These are phyloP conservation scores for Rhimphoctona megacephalus DNA, from an alignment of 2,888 invertebrate species.

Conservation along the genomic window DNA sequence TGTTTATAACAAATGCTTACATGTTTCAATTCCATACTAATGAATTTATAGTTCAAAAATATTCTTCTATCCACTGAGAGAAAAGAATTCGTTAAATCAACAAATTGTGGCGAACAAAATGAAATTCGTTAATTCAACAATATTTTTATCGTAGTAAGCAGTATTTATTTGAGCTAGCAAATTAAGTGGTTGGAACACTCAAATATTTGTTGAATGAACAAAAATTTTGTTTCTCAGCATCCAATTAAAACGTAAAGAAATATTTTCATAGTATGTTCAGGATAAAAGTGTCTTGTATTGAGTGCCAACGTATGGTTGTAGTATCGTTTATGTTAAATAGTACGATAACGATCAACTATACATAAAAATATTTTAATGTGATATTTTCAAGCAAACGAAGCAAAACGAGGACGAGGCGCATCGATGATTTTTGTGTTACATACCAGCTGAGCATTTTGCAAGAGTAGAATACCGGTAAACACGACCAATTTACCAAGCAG, in stretches of 20 bases:
- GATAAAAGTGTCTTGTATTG: not conserved
- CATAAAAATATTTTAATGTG: not conserved
- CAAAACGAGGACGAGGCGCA: not conserved
- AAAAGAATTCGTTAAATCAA: too few species aligned
- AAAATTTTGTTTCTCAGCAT: too few species aligned
- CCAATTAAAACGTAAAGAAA: not conserved
- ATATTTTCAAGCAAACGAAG: not conserved
- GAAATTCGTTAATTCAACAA: too few species aligned
- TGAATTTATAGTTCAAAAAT: too few species aligned
- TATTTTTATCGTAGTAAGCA: too few species aligned
- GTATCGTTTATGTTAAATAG: not conserved
- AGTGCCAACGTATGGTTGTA: not conserved
- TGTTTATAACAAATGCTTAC: too few species aligned
- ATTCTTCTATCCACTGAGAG: not conserved
- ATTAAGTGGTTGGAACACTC: too few species aligned
- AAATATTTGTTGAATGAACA: too few species aligned
- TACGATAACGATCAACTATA: not conserved
- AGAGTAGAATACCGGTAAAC: conserved; percentile 1
- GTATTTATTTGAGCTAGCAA: too few species aligned
- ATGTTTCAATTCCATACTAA: too few species aligned
- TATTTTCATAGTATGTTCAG: not conserved
- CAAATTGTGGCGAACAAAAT: too few species aligned
- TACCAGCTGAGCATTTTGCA: conserved; percentile 19
- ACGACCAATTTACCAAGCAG: conserved; percentile 36
- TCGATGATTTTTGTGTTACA: not conserved